Percentiles rank a stretch among this genome's conserved stretches.
Evolutionary conservation across 37 sponge, comb jelly and placozoan species (phyloP).

Genomic region (Cliona cf. orientalis): DNA sequence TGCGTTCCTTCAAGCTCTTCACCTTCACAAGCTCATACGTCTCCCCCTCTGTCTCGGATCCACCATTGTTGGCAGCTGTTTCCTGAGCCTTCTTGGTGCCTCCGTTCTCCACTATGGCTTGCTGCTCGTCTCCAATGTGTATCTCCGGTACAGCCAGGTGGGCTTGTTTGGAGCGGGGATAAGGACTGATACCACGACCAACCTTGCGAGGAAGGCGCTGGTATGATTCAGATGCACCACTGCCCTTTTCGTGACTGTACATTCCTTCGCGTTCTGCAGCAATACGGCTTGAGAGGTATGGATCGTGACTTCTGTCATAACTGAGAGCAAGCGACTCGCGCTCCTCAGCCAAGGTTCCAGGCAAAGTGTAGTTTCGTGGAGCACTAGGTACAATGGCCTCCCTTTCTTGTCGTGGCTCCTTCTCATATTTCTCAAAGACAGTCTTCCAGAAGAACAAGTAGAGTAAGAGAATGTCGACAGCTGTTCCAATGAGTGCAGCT

Average conservation of each 20-base stretch:
- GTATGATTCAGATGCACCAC: conserved; percentile 32
- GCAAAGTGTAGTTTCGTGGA: conserved; percentile 8
- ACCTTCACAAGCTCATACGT: background rate
- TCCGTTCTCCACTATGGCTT: conserved; percentile 5
- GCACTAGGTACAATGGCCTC: conserved; percentile 13
- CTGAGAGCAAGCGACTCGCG: conserved; percentile 66
- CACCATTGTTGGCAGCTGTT: background rate
- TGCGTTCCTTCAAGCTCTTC: conserved; percentile 47
- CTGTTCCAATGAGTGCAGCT: conserved; percentile 70
- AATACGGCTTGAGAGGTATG: conserved; percentile 53
- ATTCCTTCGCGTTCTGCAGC: conserved; percentile 58
- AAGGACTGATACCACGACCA: conserved; percentile 36
- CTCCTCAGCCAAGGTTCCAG: conserved; percentile 61
- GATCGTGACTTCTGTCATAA: conserved; percentile 67
- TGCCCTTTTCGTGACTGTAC: conserved; percentile 22
- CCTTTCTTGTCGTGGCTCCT: conserved; percentile 11
- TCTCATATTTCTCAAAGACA: conserved; percentile 37
- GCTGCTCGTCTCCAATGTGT: conserved; percentile 14
- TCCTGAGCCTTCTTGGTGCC: background rate
- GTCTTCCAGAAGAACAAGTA: conserved; percentile 57
- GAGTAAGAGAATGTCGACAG: conserved; percentile 53
- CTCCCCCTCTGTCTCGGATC: background rate
- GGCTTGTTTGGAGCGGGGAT: conserved; percentile 40
- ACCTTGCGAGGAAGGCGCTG: conserved; percentile 5
- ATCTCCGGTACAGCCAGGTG: conserved; percentile 11